Evolutionary conservation across 2,888 invertebrate species (phyloP), one percentile per base, ranked within the genome.

Genomic region (Tipula confusa): DNA sequence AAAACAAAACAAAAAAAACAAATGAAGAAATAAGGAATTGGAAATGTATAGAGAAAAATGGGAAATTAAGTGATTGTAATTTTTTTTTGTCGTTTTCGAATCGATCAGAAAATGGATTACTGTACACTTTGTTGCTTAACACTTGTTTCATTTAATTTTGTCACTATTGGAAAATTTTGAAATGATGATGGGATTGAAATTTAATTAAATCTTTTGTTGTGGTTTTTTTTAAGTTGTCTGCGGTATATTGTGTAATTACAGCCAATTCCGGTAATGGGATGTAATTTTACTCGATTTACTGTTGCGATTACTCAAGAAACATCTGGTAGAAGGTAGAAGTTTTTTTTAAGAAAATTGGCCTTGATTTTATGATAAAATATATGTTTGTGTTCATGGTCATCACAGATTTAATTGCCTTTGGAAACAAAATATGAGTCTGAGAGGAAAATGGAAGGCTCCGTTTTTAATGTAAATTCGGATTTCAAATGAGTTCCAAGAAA

Each of bases 11-110:
- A 43, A n/a, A 13, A 43, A 43, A 24, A 24, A 2, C 18, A 64
- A 64, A 24, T 64, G 64, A 24, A n/a, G n/a, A 64, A 18, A 64
- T 64, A 64, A 64, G 24, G 64, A 24, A 64, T 64, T 64, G 64
- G 64, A 24, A 64, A 64, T 64, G 6, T 18, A 24, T 64, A 64
- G 64, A 24, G 64, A 64, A 24, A 64, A 18, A 64, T 64, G 64
- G 64, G 64, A 64, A 64, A 64, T 64, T 64, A 64, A 64, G 64
- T 64, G 64, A 64, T 64, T 64, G 64, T 64, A 64, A n/a, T n/a
- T 43, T 64, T 64, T 64, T 48, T 64, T 64, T 64, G 64, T 64
- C 64, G 24, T 64, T 64, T 64, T 64, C 0, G 24, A 64, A 24
- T 64, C 64, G 18, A 64, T 64, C 18, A 24, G 64, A 64, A 64